Percentiles rank a stretch among this genome's conserved stretches.
Evolutionary conservation across 2,113 vertebrate species (phyloP).

Genomic region (Onychostruthus taczanowskii): DNA sequence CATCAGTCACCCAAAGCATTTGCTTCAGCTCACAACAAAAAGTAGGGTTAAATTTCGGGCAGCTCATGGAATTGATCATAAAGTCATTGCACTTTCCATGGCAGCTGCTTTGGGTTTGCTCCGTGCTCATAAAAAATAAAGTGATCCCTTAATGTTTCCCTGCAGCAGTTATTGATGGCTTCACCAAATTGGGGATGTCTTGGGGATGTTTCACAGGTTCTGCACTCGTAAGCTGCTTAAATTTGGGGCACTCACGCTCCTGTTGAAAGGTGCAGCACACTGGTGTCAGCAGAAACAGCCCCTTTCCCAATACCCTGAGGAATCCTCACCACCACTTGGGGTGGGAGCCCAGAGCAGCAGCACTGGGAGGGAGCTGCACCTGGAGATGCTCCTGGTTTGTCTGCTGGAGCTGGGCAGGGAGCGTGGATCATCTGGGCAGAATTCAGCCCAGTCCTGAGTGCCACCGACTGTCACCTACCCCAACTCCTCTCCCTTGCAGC

Average conservation of each 20-base stretch:
- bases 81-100: conserved; percentile 9
- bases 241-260: neutral
- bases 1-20: neutral
- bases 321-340: neutral
- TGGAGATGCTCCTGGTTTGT: neutral
- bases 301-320: neutral
- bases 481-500: rapidly evolving
- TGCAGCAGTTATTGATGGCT: neutral
- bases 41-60: neutral
- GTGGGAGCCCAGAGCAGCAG: neutral
- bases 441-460: neutral
- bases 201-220: neutral
- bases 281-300: neutral
- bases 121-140: neutral
- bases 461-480: rapidly evolving
- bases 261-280: neutral
- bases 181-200: neutral
- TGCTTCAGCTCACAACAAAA: neutral
- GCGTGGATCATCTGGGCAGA: neutral
- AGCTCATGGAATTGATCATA: neutral
- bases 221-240: neutral
- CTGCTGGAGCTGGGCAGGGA: neutral
- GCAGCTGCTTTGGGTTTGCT: conserved; percentile 47
- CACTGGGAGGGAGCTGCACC: rapidly evolving
- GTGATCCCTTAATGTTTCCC: neutral